A percentile compares a stretch with the other conserved stretches of the same genome.
Evolutionary conservation across 2,113 vertebrate species (phyloP).

Genomic region (Nannospalax galili): DNA sequence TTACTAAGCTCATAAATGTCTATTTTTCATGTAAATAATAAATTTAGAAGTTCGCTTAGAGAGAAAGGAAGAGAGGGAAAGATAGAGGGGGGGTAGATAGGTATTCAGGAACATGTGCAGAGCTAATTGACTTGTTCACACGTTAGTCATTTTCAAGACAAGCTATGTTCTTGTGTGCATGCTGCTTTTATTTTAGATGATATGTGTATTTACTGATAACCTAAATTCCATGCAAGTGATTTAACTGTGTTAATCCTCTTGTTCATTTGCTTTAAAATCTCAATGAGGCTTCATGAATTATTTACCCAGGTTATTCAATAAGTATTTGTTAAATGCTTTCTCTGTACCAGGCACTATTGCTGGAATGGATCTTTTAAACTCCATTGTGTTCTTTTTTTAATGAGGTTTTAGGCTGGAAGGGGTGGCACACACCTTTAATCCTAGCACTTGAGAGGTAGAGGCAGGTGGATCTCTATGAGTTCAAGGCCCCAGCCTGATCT

Average conservation of each 20-base stretch:
- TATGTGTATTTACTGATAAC: not conserved
- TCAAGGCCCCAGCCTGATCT: too few species aligned
- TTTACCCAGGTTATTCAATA: slow-evolving; percentile 22
- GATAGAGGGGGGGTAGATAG: too few species aligned
- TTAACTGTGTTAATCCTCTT: slow-evolving; percentile 47
- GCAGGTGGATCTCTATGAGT: too few species aligned
- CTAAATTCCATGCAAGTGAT: slow-evolving; percentile 4
- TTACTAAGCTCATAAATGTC: not conserved
- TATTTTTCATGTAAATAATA: slow-evolving; percentile 50
- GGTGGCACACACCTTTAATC: too few species aligned
- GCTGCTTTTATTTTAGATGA: not conserved
- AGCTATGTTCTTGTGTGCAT: slow-evolving; percentile 26
- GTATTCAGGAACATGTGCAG: not conserved
- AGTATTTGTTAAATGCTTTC: slow-evolving; percentile 40
- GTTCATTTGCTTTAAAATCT: slow-evolving; percentile 59
- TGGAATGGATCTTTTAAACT: not conserved
- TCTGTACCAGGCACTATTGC: not conserved
- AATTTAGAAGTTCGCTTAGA: not conserved
- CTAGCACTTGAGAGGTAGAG: too few species aligned
- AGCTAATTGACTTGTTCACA: not conserved
- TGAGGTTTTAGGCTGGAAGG: too few species aligned
- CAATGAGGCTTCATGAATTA: not conserved
- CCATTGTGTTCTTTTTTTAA: too few species aligned
- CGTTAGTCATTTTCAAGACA: slow-evolving; percentile 41
- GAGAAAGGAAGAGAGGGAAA: not conserved